A percentile compares a stretch with the other conserved stretches of the same genome.
These are phyloP conservation scores for Drosophila kanekoi DNA, from an alignment of 2,888 invertebrate species.

Conservation along the genomic window DNA sequence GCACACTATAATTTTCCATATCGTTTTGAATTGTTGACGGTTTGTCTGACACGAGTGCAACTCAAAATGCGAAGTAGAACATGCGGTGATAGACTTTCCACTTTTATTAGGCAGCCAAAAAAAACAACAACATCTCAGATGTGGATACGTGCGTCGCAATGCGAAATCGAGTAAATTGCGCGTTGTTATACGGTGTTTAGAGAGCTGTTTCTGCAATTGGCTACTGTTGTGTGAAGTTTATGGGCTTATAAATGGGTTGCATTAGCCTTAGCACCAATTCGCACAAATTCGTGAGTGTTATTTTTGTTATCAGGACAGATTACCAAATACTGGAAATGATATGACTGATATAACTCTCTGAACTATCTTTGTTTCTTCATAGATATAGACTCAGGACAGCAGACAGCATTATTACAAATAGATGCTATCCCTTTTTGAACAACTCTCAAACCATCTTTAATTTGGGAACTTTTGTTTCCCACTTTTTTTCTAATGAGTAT, in stretches of 20 bases:
- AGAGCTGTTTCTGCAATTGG: constrained; percentile 39
- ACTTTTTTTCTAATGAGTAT: constrained; percentile 10
- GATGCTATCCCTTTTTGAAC: neutral
- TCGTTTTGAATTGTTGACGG: constrained; percentile 54
- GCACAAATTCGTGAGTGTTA: no score
- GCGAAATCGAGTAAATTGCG: constrained; percentile 41
- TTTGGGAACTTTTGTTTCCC: neutral
- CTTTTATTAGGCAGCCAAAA: constrained; percentile 45
- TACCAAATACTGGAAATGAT: neutral
- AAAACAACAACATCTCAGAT: constrained; percentile 12
- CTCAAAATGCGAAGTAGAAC: constrained; percentile 31
- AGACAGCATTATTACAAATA: no score
- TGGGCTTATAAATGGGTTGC: constrained; percentile 5
- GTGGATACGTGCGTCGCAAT: constrained; percentile 7
- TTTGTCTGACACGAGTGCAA: constrained; percentile 20
- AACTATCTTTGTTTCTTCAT: no score
- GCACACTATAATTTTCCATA: constrained; percentile 67
- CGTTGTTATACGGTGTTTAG: constrained; percentile 35
- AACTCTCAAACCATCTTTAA: neutral
- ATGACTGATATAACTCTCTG: no score
- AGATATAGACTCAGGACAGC: no score
- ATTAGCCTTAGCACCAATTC: neutral
- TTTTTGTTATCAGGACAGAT: neutral
- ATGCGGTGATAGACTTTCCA: constrained; percentile 32
- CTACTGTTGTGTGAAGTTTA: constrained; percentile 23